A percentile compares a stretch with the other conserved stretches of the same genome.
Conservation (phyloP, 2,797 vertebrate species). For the Meriones psammophilus region DNA sequence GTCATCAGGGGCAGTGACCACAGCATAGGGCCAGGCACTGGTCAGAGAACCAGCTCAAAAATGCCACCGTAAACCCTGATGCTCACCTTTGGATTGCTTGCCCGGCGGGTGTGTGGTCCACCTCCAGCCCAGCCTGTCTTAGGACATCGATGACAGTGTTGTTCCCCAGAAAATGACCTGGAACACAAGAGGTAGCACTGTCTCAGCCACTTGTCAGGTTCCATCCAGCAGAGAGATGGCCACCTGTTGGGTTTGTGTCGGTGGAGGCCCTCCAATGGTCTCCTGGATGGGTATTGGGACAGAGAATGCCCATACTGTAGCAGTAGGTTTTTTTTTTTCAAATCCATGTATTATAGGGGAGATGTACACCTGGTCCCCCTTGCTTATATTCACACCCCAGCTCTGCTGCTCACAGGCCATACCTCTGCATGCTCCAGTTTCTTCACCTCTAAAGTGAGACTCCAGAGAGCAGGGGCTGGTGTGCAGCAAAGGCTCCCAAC, state of each 20-base stretch:
- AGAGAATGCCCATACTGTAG: background rate
- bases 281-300: background rate
- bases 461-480: background rate
- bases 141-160: conserved; percentile 98
- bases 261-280: background rate
- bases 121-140: conserved; percentile 95
- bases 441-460: background rate
- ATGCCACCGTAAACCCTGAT: rapidly evolving
- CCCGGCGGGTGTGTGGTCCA: conserved; percentile 94
- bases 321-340: background rate
- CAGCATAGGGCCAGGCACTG: rapidly evolving
- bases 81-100: conserved; percentile 93
- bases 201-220: conserved; percentile 4
- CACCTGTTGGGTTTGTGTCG: background rate
- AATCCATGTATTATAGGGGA: background rate
- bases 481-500: rapidly evolving
- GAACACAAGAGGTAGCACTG: conserved; percentile 80
- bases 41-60: background rate
- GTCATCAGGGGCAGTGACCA: background rate
- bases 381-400: background rate
- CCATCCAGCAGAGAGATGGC: background rate
- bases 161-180: conserved; percentile 99
- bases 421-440: background rate
- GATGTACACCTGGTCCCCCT: background rate
- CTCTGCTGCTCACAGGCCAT: background rate